phyloP scores from a whole-genome alignment of 2,113 vertebrate species.

The Bufo bufo region DNA sequence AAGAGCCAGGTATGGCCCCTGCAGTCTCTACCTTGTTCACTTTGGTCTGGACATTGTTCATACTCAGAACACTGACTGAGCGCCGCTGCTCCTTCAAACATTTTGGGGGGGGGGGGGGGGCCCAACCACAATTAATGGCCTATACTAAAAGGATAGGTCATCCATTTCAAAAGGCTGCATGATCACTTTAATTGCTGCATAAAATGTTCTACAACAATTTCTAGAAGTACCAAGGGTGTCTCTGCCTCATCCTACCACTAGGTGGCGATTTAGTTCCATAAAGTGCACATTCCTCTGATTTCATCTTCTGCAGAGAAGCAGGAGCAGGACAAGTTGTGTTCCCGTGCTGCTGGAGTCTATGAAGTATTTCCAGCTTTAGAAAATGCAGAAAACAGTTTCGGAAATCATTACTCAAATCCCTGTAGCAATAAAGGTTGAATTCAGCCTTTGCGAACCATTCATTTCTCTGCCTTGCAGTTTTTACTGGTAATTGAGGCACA shows the following conservation, averaged over 20 bases:
- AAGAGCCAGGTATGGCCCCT: too few relatives aligned
- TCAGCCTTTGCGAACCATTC: background rate
- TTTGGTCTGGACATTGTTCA: too few relatives aligned
- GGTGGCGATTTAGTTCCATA: background rate
- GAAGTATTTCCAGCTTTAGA: background rate
- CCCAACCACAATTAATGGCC: too few relatives aligned
- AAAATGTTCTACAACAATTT: too few relatives aligned
- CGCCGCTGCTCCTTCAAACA: too few relatives aligned
- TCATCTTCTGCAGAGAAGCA: background rate
- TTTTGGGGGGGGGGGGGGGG: too few relatives aligned
- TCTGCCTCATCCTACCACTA: background rate
- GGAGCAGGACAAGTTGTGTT: background rate
- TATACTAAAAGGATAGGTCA: too few relatives aligned
- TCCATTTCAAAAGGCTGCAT: too few relatives aligned
- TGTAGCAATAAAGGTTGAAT: background rate
- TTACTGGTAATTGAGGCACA: background rate
- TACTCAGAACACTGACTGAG: too few relatives aligned
- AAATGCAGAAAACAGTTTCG: background rate
- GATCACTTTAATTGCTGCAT: too few relatives aligned
- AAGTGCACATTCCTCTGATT: background rate
- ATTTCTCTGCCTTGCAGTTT: background rate
- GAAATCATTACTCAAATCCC: constrained; percentile 12
- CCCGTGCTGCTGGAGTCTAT: background rate
- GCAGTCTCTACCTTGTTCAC: too few relatives aligned
- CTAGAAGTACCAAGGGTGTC: too few relatives aligned